These are phyloP conservation scores for Oeneis ivallda DNA, from an alignment of 2,888 invertebrate species.

Conservation along the genomic window DNA sequence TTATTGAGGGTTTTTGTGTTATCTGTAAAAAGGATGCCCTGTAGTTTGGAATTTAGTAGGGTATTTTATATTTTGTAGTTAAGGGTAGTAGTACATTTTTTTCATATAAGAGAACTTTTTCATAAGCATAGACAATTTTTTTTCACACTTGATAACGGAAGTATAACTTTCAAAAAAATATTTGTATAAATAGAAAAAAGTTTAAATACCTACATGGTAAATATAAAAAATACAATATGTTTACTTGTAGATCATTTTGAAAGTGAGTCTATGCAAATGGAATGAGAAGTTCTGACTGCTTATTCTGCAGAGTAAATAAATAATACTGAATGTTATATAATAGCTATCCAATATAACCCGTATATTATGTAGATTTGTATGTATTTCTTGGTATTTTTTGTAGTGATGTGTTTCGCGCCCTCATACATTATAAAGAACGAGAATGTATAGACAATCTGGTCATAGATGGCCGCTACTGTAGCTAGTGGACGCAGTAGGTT, in stretches of 20 bases:
- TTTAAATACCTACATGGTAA: not conserved
- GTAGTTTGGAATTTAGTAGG: constrained; percentile 56
- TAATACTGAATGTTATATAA: constrained; percentile 68
- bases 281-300: constrained; percentile 50
- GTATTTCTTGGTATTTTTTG: constrained; percentile 57
- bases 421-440: constrained; percentile 33
- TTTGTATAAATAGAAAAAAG: not conserved
- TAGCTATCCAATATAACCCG: constrained; percentile 45
- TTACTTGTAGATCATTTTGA: not conserved
- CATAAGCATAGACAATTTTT: constrained; percentile 54
- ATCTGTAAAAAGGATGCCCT: constrained; percentile 51
- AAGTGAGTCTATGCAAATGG: constrained; percentile 53
- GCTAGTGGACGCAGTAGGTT: constrained; percentile 52
- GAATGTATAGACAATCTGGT: constrained; percentile 37
- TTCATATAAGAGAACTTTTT: constrained; percentile 39
- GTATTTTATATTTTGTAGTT: constrained; percentile 44
- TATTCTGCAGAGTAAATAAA: constrained; percentile 55
- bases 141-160: not conserved
- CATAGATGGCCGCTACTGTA: constrained; percentile 33
- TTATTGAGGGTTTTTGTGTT: constrained; percentile 47
- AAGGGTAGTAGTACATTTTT: constrained; percentile 47
- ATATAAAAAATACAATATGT: not conserved
- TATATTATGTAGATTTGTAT: constrained; percentile 51
- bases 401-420: constrained; percentile 29
- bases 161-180: not conserved